Base-by-base conservation (phyloP, 2,888 invertebrate species). In the Idaea straminata region DNA sequence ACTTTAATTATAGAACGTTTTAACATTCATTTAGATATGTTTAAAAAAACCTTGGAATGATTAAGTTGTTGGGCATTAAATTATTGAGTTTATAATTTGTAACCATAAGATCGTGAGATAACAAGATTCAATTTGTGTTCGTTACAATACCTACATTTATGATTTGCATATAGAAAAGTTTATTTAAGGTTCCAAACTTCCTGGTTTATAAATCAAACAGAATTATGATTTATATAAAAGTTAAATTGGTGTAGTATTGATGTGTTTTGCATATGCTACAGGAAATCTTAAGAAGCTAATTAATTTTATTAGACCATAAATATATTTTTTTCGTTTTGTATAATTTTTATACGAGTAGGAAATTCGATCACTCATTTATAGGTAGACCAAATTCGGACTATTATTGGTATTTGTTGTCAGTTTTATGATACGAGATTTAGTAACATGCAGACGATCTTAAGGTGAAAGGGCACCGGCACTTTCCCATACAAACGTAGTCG, bases 361-460 rank as follows among this genome's bases (percentile, higher is more conserved):
- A 72, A 71, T 65, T 66, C 57, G 71, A 68, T 67, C 68, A 63
- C 62, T 64, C 16, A 62, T 69, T 69, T 68, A 47, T 47, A 47
- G 47, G 13, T 13, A 7, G 10, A 47, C 63, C 63, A 67, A 69
- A 69, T 64, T 64, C 60, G 61, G 66, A 62, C 62, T 66, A 63
- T 62, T 63, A 64, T 65, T 62, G 61, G 65, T 65, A 64, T 69
- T 70, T 72, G 69, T 74, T 67, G 67, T 47, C 66, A 72, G 72
- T 77, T 72, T 72, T 71, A 74, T 60, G 66, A 34, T 13, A 59
- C 58, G 5, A 25, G 59, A 68, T 68, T 65, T 72, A 72, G 76
- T 79, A 79, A 75, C 73, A 47, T 13, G 10, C 75, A 74, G 71
- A 72, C 68, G 75, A n/a, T n/a, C n/a, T n/a, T n/a, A n/a, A n/a